Conservation (phyloP, 1,140 invertebrate genomes). For the Pseudomyrmex flavicornis region DNA sequence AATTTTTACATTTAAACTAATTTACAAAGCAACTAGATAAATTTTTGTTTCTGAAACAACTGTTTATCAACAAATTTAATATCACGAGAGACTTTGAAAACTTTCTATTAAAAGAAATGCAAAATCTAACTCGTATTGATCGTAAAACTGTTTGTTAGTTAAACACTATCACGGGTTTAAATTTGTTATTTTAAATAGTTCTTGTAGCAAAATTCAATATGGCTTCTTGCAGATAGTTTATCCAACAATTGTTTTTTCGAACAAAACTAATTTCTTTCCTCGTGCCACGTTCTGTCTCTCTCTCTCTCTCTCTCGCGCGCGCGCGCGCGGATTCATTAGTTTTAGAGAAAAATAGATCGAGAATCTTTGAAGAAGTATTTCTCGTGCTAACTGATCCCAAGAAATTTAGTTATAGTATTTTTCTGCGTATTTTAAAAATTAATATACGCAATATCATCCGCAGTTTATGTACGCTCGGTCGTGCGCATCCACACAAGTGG, state of each 20-base stretch:
- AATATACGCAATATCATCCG: slow-evolving; percentile 14
- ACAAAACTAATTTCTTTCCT: slow-evolving; percentile 37
- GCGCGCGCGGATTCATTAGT: no score
- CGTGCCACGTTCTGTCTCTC: no score
- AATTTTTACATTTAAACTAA: not conserved
- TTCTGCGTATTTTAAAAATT: not conserved
- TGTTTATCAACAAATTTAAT: no score
- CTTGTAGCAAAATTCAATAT: not conserved
- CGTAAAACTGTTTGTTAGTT: no score
- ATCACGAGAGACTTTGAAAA: no score
- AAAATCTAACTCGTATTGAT: no score
- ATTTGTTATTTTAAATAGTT: slow-evolving; percentile 35
- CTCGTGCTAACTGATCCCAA: slow-evolving; percentile 3
- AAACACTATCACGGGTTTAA: not conserved
- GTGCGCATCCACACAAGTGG: not conserved
- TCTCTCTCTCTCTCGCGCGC: no score
- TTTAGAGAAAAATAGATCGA: slow-evolving; percentile 34
- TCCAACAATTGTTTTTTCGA: slow-evolving; percentile 31
- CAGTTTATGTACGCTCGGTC: not conserved
- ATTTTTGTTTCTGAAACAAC: no score
- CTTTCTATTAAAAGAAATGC: no score
- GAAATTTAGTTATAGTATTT: not conserved
- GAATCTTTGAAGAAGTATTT: slow-evolving; percentile 6
- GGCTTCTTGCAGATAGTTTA: not conserved
- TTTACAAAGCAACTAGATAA: not conserved